Percentiles rank a stretch among this genome's conserved stretches.
phyloP scores from a whole-genome alignment of 2,113 vertebrate species.

The Chionodraco myersi region DNA sequence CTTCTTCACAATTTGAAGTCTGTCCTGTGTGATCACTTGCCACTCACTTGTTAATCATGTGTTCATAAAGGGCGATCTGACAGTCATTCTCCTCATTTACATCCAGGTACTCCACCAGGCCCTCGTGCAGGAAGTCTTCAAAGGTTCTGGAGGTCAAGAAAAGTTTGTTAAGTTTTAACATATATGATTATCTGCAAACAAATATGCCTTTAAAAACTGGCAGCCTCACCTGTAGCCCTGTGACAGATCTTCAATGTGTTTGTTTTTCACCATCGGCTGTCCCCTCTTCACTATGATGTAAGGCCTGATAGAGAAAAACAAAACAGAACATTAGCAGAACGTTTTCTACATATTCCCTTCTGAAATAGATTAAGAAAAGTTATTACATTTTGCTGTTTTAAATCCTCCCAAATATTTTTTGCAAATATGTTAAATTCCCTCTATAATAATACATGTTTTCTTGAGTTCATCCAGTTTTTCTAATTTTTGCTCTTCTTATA shows the following conservation, averaged over 20 bases:
- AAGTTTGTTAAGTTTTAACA: no score
- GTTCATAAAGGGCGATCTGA: conserved; percentile 95
- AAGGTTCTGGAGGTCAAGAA: conserved; percentile 85
- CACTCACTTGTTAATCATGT: conserved; percentile 93
- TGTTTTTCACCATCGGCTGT: conserved; percentile 93
- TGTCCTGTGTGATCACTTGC: not conserved
- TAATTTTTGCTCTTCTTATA: no score
- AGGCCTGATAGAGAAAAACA: conserved; percentile 81
- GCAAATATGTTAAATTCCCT: no score
- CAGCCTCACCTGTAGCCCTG: conserved; percentile 93
- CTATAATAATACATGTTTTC: no score
- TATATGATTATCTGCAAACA: not conserved
- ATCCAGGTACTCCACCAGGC: conserved; percentile 97
- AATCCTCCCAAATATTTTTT: no score
- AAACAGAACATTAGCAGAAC: not conserved
- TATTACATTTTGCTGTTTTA: not conserved
- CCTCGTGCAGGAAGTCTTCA: conserved; percentile 98
- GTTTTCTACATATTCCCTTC: not conserved
- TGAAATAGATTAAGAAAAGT: not conserved
- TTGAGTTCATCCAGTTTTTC: no score
- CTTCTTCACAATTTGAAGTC: not conserved
- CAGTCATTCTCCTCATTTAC: conserved; percentile 99
- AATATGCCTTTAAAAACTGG: not conserved
- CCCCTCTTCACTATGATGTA: conserved; percentile 98
- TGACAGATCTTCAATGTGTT: conserved; percentile 96